Percentiles rank a stretch among this genome's conserved stretches.
phyloP scores from a whole-genome alignment of 2,113 vertebrate species.

The Bujurquina vittata region DNA sequence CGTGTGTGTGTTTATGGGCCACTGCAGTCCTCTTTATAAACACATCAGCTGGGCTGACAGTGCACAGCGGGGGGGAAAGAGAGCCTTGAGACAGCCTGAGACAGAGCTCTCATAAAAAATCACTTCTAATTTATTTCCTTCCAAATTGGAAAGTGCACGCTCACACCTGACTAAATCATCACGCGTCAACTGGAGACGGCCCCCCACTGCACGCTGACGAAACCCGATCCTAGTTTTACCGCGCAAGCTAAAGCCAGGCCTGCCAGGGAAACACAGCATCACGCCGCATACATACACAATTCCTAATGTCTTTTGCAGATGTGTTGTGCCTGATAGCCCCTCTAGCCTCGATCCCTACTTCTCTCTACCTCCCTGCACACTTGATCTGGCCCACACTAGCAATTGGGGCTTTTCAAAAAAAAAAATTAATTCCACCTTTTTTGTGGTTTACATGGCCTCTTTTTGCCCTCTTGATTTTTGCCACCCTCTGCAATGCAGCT shows the following conservation, averaged over 20 bases:
- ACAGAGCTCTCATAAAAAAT: conserved; percentile 98
- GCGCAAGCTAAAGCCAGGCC: conserved; percentile 88
- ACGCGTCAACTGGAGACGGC: conserved; percentile 94
- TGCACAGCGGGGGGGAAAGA: conserved; percentile 67
- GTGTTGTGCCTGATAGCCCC: conserved; percentile 76
- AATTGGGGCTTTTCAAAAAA: conserved; percentile 77
- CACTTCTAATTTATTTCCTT: conserved; percentile 99
- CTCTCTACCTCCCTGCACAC: conserved; percentile 26
- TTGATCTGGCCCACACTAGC: conserved; percentile 74
- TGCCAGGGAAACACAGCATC: conserved; percentile 83
- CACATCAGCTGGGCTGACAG: conserved; percentile 84
- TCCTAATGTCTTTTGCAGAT: conserved; percentile 97
- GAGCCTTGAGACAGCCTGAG: conserved; percentile 71
- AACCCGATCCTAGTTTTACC: conserved; percentile 97
- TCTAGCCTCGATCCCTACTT: conserved; percentile 35
- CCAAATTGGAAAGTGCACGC: conserved; percentile 99
- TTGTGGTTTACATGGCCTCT: conserved; percentile 43
- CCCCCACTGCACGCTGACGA: conserved; percentile 95
- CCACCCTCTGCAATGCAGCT: neutral
- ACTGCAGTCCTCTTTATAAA: conserved; percentile 81
- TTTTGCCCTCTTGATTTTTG: conserved; percentile 54
- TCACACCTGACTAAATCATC: conserved; percentile 99
- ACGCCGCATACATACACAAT: conserved; percentile 63
- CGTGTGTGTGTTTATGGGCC: conserved; percentile 52
- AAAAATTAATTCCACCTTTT: conserved; percentile 63